These are phyloP conservation scores for Chalcis sispes DNA, from an alignment of 2,888 invertebrate genomes.

Conservation along the genomic window DNA sequence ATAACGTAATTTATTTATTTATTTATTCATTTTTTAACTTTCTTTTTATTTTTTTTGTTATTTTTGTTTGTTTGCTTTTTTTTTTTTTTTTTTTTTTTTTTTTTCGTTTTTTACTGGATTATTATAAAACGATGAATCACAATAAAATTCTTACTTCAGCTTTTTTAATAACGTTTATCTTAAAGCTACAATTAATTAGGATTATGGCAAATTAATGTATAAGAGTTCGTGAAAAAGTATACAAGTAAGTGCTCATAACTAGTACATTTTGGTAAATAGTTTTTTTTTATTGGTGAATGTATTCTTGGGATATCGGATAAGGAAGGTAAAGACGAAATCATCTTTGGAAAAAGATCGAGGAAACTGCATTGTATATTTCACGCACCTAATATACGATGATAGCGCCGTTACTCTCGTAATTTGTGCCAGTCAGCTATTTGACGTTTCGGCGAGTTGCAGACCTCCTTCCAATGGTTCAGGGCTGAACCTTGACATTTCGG, in stretches of 20 bases:
- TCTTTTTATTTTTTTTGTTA: too few species aligned
- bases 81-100: too few species aligned
- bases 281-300: slow-evolving; percentile 51
- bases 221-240: too few species aligned
- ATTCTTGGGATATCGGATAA: slow-evolving; percentile 58
- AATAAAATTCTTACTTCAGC: too few species aligned
- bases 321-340: slow-evolving; percentile 50
- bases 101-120: too few species aligned
- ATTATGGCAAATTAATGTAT: too few species aligned
- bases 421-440: slow-evolving; percentile 99
- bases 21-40: too few species aligned
- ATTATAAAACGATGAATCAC: too few species aligned
- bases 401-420: slow-evolving; percentile 85
- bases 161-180: too few species aligned
- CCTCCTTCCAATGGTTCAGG: slow-evolving; percentile 97
- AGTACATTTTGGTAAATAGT: slow-evolving; percentile 20
- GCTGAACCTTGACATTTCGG: slow-evolving; percentile 88
- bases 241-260: slow-evolving; percentile 38
- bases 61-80: too few species aligned
- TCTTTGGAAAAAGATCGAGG: slow-evolving; percentile 45
- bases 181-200: too few species aligned
- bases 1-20: too few species aligned
- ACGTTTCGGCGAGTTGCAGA: slow-evolving; percentile 95
- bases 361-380: slow-evolving; percentile 53
- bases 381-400: slow-evolving; percentile 41